Conservation (phyloP, 2,113 vertebrate genomes). For the Sapajus apella region DNA sequence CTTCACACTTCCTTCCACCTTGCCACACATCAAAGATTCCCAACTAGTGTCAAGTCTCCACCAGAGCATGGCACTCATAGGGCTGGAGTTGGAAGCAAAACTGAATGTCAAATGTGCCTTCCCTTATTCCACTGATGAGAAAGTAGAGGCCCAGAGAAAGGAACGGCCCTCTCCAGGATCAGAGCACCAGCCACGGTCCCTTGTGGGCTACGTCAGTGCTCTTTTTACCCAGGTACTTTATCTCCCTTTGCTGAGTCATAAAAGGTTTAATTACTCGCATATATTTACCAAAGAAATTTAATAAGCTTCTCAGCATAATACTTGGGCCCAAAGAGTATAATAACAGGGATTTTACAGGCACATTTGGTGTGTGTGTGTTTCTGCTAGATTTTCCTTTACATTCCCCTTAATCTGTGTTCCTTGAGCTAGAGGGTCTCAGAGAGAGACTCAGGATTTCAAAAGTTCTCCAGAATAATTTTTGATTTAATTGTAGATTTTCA, state of each 20-base stretch:
- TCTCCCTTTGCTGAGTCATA: background rate
- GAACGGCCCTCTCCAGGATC: too few relatives aligned
- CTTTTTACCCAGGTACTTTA: background rate
- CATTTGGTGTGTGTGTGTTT: background rate
- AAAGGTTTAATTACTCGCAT: background rate
- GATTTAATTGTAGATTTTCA: background rate
- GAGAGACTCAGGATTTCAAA: background rate
- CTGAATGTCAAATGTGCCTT: too few relatives aligned
- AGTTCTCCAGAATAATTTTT: background rate
- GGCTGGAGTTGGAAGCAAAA: background rate
- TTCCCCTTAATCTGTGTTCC: background rate
- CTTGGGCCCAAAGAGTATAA: background rate
- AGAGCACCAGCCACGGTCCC: background rate
- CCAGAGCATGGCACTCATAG: rapidly evolving
- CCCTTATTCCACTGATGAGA: background rate
- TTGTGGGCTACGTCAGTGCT: background rate
- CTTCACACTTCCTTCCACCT: background rate
- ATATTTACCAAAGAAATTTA: background rate
- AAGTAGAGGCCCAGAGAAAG: background rate
- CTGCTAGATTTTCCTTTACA: background rate
- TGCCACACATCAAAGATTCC: rapidly evolving
- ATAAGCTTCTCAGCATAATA: background rate
- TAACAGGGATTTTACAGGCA: background rate
- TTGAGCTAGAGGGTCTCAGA: background rate
- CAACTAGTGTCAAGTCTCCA: rapidly evolving